These are phyloP conservation scores for Cryptocephalus moraei DNA, from an alignment of 2,888 invertebrate genomes.

Conservation along the genomic window DNA sequence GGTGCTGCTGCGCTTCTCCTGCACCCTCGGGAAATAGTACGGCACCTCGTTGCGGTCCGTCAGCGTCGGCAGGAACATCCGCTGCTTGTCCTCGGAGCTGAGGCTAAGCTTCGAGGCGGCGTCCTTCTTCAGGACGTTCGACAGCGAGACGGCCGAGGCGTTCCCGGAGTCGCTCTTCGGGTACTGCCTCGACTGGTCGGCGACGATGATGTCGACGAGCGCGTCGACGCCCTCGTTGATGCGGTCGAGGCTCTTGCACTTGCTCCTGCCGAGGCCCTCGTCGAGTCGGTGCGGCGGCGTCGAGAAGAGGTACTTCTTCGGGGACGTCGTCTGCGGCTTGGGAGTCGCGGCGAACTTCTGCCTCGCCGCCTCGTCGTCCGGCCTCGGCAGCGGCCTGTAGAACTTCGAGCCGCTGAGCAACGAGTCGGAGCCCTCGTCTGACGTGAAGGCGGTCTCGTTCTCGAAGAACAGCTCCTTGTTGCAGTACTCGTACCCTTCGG, in stretches of 20 bases:
- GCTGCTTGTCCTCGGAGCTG: slow-evolving; percentile 32
- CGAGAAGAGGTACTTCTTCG: slow-evolving; percentile 11
- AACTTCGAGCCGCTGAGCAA: slow-evolving; percentile 52
- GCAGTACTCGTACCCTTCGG: slow-evolving; percentile 42
- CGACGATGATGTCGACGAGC: slow-evolving; percentile 60
- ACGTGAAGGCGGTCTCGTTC: slow-evolving; percentile 50
- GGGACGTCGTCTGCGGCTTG: slow-evolving; percentile 6
- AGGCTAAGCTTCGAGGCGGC: slow-evolving; percentile 16
- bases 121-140: slow-evolving; percentile 17
- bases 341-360: slow-evolving; percentile 1
- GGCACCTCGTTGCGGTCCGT: slow-evolving; percentile 33
- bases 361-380: slow-evolving; percentile 1
- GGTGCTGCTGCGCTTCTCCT: slow-evolving; percentile 38
- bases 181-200: slow-evolving; percentile 28
- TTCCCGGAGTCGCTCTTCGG: slow-evolving; percentile 30
- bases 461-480: slow-evolving; percentile 45
- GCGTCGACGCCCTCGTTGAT: slow-evolving; percentile 63
- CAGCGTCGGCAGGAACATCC: slow-evolving; percentile 31
- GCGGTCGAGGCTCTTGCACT: slow-evolving; percentile 65
- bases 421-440: slow-evolving; percentile 62
- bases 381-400: slow-evolving; percentile 8
- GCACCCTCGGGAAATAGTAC: slow-evolving; percentile 35
- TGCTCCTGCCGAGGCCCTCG: slow-evolving; percentile 12
- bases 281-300: slow-evolving; percentile 6
- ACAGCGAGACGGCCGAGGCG: slow-evolving; percentile 19